Base-by-base conservation (phyloP, 2,888 invertebrate species). In the Drosophila parthenogenetica region DNA sequence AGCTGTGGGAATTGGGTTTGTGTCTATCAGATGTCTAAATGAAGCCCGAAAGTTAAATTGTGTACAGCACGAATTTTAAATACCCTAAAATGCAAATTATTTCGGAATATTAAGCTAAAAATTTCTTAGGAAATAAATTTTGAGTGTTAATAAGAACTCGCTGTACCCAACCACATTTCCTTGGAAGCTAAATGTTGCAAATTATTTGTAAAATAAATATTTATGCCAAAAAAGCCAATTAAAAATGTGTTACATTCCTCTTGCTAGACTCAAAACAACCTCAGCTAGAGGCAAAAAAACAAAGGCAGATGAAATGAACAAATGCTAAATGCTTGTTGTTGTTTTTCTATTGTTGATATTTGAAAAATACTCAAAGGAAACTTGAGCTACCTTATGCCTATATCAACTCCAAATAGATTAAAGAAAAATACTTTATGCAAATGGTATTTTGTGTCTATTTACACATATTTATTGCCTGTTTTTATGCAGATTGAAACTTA, bases 21-120 rank as follows among this genome's bases (percentile, higher is more conserved):
- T 45, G 11, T 55, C 45, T 16, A 45, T 45, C 55, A 55, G 22
- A 32, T 45, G 45, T 55, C 55, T 35, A 45, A 22, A 35, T 3
- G 5, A 3, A 35, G 17, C 43, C 11, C 32, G 2, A 32, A 16
- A 45, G 7, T 4, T 35, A 45, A 45, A 22, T 13, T 5, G 29
- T 8, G 8, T 8, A 29, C 29, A 29, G 8, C 1, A 8, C 17
- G 40, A 22, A 11, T 14, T 0, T 11, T 0, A 8, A 45, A 46
- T 43, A 17, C 42, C 17, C 37, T 51, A 3, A 29, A 29, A 29
- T 29, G 29, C 29, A 5, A 8, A 29, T 29, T 29, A 29, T 8
- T 29, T 22, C 5, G 5, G 22, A 22, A 22, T 40, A 14, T 40
- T 40, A 16, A 16, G 7, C 5, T 40, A 5, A 40, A 22, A 5